Base-by-base conservation (phyloP, 2,113 vertebrate species). In the Himantopus leucocephalus region DNA sequence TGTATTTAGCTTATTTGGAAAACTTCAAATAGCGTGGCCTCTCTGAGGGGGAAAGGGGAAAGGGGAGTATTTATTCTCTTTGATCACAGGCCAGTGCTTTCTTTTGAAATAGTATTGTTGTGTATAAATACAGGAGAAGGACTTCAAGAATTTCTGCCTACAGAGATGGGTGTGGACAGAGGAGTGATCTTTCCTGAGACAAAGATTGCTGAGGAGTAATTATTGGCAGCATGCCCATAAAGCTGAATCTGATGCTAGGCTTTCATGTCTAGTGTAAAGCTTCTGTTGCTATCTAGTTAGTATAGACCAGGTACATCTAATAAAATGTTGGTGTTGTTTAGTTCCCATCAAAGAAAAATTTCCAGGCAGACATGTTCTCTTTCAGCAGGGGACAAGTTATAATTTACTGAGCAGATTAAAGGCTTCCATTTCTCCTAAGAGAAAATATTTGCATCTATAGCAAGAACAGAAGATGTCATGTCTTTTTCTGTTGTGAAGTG, bases 91-190 rank as follows among this genome's bases (percentile, higher is more conserved):
- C 83, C 91, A 98, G 53, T 1, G 7, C 24, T 96, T 94, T 81
- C 76, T 94, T 94, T 88, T 96, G 37, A 97, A 97, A 97, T 27
- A 53, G 43, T 83, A 74, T 91, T 97, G 71, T 94, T 97, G n/a
- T 94, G 39, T 94, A 63, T 88, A 96, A 96, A 94, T 76, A 79
- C 41, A 59, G 56, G 29, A 74, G 76, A 95, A 93, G 9, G 34
- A 55, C 70, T 95, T 70, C 50, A 82, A 64, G 66, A 59, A 75
- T 58, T 81, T 95, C 64, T 80, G 34, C 80, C 71, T 76, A 82
- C 79, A 87, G 74, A 95, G 23, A 11, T 63, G n/a, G 14, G 17
- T 91, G 60, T 92, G 60, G 77, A 81, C 12, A 53, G 67, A 88
- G 48, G 41, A 52, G 12, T 29, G 24, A 43, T 73, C 27, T 91